Evolutionary conservation across 2,113 vertebrate genomes (phyloP).

Genomic region (Amazona vittata): DNA sequence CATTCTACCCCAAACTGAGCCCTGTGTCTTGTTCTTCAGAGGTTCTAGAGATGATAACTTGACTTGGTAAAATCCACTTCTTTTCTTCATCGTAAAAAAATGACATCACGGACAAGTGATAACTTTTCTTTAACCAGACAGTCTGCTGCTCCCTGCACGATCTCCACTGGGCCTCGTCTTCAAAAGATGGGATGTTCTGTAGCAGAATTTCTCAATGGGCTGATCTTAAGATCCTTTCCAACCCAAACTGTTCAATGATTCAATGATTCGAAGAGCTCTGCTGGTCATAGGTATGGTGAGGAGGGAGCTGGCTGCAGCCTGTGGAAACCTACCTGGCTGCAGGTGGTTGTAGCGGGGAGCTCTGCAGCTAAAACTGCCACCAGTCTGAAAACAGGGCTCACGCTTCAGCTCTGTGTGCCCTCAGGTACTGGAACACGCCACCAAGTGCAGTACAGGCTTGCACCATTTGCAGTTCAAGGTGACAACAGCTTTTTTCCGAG

Average conservation of each 20-base stretch:
- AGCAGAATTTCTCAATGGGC: background rate
- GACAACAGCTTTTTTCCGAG: background rate
- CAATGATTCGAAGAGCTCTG: background rate
- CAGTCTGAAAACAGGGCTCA: background rate
- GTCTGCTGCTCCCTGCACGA: background rate
- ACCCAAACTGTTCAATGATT: background rate
- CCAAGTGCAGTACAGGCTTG: rapidly evolving
- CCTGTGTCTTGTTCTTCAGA: background rate
- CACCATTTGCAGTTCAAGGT: background rate
- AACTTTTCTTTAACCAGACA: background rate
- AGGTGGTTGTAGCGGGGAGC: background rate
- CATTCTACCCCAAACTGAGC: background rate
- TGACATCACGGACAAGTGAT: background rate
- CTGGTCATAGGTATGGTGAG: background rate
- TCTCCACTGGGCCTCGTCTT: background rate
- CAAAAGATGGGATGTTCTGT: background rate
- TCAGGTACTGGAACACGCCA: background rate
- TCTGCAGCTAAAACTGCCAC: background rate
- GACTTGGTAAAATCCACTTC: background rate
- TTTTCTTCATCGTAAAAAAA: background rate
- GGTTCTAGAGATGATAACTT: background rate
- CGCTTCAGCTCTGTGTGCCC: background rate
- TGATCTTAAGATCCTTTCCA: background rate
- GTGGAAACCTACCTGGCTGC: background rate
- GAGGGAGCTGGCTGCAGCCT: background rate